Evolutionary conservation across 1,140 invertebrate genomes (phyloP).

Genomic region (Maniola jurtina): DNA sequence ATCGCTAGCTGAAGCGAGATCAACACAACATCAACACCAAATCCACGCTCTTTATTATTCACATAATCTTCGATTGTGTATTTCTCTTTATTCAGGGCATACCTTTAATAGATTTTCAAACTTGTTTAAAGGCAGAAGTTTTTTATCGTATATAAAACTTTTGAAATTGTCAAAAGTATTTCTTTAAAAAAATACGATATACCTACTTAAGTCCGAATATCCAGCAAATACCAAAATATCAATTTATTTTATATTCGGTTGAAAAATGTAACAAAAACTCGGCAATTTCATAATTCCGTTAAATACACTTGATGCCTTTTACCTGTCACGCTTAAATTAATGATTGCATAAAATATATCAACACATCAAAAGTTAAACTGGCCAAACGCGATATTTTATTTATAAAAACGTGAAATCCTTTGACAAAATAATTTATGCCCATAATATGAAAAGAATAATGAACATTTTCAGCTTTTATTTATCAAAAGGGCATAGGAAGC

Average conservation of each 20-base stretch:
- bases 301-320: neutral
- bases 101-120: too few relatives aligned
- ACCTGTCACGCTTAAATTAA: neutral
- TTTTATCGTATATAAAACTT: too few relatives aligned
- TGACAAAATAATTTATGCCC: constrained; percentile 15
- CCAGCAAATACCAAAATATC: neutral
- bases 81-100: too few relatives aligned
- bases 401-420: neutral
- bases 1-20: too few relatives aligned
- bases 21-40: too few relatives aligned
- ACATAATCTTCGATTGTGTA: too few relatives aligned
- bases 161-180: too few relatives aligned
- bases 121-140: too few relatives aligned
- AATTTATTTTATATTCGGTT: neutral
- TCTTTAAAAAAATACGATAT: too few relatives aligned
- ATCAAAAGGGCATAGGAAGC: constrained; percentile 31
- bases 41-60: too few relatives aligned
- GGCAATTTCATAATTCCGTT: neutral
- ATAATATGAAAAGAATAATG: constrained; percentile 14
- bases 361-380: neutral
- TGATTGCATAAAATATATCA: neutral
- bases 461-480: constrained; percentile 26
- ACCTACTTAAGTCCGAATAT: too few relatives aligned
- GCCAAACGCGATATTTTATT: neutral
- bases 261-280: neutral